phyloP scores from a whole-genome alignment of 2,797 vertebrate species.

The Anisognathus igniventris region DNA sequence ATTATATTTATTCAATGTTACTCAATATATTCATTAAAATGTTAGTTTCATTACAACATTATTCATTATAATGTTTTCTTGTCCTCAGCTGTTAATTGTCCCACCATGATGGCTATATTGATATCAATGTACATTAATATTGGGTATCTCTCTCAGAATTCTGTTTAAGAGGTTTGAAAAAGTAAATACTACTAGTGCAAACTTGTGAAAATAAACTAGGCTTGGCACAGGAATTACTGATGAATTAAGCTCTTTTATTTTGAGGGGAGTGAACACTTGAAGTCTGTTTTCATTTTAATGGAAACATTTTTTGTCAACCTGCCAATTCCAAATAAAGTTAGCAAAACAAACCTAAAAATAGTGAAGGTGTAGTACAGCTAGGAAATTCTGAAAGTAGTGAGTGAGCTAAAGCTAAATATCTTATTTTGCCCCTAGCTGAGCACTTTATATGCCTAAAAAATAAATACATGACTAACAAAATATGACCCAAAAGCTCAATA shows the following conservation, averaged over 20 bases:
- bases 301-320: slow-evolving; percentile 12
- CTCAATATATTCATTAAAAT: not conserved
- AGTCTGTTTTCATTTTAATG: slow-evolving; percentile 26
- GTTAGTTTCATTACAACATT: not conserved
- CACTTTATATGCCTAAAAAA: not conserved
- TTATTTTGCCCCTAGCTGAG: not conserved
- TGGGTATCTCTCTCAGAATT: not conserved
- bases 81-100: not conserved
- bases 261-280: not conserved
- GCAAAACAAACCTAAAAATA: slow-evolving; percentile 60
- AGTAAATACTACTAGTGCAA: not conserved
- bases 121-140: not conserved
- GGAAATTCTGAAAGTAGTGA: not conserved
- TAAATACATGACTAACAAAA: not conserved
- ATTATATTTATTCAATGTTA: not conserved
- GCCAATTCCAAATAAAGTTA: slow-evolving; percentile 26
- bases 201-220: slow-evolving; percentile 25
- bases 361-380: not conserved
- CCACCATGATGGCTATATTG: not conserved
- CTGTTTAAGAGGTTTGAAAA: not conserved
- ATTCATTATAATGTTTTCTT: not conserved
- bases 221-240: slow-evolving; percentile 14
- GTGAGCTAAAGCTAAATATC: not conserved
- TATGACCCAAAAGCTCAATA: not conserved
- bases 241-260: slow-evolving; percentile 31